Evolutionary conservation across 1,140 invertebrate genomes (phyloP).

Genomic region (Bombus pyrosoma): DNA sequence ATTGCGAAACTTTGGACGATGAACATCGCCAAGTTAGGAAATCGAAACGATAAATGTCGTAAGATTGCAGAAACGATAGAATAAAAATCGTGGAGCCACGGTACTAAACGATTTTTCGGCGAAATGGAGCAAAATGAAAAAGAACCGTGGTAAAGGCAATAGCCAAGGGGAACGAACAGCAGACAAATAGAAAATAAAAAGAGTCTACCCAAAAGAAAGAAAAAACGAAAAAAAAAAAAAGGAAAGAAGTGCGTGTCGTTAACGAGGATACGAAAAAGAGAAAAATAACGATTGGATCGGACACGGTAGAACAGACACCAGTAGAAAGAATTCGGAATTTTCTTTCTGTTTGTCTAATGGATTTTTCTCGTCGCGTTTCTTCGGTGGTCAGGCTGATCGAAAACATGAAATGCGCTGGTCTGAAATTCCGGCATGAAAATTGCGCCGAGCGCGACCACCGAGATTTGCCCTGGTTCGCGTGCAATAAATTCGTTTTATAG

Average conservation of each 20-base stretch:
- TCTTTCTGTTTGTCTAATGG: slow-evolving; percentile 27
- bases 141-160: background rate
- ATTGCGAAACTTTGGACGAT: no score
- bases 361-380: background rate
- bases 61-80: no score
- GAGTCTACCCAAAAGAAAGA: background rate
- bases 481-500: background rate
- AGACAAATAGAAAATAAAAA: background rate
- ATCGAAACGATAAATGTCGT: no score
- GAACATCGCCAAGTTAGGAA: no score
- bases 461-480: background rate
- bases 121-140: background rate
- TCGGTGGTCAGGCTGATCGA: background rate
- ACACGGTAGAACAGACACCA: background rate
- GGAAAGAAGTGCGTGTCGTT: background rate
- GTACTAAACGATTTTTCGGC: no score
- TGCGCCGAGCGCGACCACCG: no score
- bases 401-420: background rate
- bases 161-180: background rate
- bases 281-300: background rate
- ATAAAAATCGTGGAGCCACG: no score
- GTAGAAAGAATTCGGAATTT: background rate
- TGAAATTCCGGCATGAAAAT: background rate
- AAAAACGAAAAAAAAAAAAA: background rate
- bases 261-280: slow-evolving; percentile 3